These are phyloP conservation scores for Pogoniulus pusillus DNA, from an alignment of 2,797 vertebrate species.

Conservation along the genomic window DNA sequence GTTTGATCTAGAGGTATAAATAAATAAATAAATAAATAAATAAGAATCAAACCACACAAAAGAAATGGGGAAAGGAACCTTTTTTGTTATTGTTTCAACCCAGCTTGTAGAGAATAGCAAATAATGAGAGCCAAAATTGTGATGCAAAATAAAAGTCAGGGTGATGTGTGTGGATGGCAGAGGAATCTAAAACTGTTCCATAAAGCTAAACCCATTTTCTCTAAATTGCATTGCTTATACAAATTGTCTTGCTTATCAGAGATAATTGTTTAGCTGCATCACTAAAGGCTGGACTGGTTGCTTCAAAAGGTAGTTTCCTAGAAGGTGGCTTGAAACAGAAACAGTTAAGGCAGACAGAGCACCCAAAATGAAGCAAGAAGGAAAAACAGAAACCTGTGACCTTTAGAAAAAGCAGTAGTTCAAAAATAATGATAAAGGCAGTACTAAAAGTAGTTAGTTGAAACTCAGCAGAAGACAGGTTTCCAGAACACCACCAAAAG, in stretches of 20 bases:
- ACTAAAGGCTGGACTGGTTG: background rate
- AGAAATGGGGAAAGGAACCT: background rate
- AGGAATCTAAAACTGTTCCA: conserved; percentile 29
- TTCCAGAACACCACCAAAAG: background rate
- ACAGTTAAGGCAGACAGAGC: background rate
- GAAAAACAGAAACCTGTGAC: background rate
- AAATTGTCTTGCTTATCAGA: conserved; percentile 7
- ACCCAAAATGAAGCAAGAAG: background rate
- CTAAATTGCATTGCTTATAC: background rate
- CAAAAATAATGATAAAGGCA: background rate
- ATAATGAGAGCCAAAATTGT: conserved; percentile 21
- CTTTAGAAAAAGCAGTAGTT: background rate
- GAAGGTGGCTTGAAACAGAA: background rate
- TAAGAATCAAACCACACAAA: background rate
- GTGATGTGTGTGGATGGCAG: background rate
- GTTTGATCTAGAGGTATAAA: background rate
- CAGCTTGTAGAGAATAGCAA: background rate
- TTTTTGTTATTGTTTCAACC: conserved; percentile 29
- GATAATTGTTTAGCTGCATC: background rate
- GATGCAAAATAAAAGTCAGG: conserved; percentile 2
- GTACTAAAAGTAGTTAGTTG: background rate
- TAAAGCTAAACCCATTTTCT: conserved; percentile 30
- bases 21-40: background rate
- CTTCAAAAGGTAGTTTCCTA: background rate
- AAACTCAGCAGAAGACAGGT: background rate